Conservation (phyloP, 1,140 invertebrate genomes). For the Helicoverpa zea region DNA sequence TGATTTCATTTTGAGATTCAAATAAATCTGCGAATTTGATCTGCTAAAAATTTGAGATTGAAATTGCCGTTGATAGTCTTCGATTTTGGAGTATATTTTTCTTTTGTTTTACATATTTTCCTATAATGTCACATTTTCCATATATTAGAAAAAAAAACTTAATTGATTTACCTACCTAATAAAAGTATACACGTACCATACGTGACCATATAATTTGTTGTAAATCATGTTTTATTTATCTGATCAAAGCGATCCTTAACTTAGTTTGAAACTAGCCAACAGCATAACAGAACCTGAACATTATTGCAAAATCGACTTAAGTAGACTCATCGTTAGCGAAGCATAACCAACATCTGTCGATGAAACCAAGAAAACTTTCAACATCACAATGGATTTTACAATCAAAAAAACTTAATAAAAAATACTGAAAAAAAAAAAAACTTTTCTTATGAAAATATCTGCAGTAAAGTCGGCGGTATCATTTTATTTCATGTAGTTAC, state of each 20-base stretch:
- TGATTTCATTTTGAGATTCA: not conserved
- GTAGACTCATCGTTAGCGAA: slow-evolving; percentile 16
- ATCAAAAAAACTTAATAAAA: slow-evolving; percentile 20
- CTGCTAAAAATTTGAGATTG: too few relatives aligned
- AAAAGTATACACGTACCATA: too few relatives aligned
- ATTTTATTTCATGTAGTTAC: slow-evolving; percentile 43
- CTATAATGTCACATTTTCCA: too few relatives aligned
- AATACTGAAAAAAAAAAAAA: slow-evolving; percentile 8
- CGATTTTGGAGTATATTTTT: too few relatives aligned
- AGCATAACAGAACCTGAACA: not conserved
- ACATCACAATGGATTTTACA: not conserved
- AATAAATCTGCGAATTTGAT: too few relatives aligned
- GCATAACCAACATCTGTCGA: slow-evolving; percentile 27
- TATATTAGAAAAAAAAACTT: too few relatives aligned
- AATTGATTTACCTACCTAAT: too few relatives aligned
- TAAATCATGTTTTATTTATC: too few relatives aligned
- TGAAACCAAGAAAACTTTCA: slow-evolving; percentile 17
- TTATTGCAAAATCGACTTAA: slow-evolving; percentile 4
- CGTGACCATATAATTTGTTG: too few relatives aligned
- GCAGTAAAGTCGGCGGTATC: not conserved
- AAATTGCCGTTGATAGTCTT: too few relatives aligned
- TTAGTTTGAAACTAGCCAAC: too few relatives aligned
- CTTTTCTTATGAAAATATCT: slow-evolving; percentile 21
- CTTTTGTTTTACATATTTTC: not conserved
- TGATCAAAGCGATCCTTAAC: too few relatives aligned